These are phyloP conservation scores for Mungos mungo DNA, from an alignment of 2,113 vertebrate species.

Conservation along the genomic window DNA sequence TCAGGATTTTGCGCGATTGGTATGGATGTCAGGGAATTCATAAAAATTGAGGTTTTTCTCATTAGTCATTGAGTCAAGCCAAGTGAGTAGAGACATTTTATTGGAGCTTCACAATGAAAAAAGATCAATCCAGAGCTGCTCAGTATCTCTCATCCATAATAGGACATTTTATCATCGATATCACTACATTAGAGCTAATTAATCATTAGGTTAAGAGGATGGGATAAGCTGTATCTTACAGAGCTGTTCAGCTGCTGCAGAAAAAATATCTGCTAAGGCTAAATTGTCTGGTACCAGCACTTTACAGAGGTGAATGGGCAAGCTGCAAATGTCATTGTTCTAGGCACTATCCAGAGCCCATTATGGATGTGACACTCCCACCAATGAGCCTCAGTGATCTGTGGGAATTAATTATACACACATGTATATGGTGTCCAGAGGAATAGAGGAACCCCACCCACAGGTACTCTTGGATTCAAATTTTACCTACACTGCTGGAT, in stretches of 20 bases:
- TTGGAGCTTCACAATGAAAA: constrained; percentile 38
- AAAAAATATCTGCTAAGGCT: background rate
- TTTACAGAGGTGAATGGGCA: background rate
- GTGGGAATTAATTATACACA: background rate
- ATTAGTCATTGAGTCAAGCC: constrained; percentile 4
- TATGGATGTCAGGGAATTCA: constrained; percentile 44
- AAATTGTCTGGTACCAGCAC: background rate
- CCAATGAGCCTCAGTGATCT: background rate
- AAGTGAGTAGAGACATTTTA: constrained; percentile 26
- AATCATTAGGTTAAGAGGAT: constrained; percentile 18
- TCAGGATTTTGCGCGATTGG: background rate
- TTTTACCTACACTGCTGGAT: background rate
- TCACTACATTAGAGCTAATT: constrained; percentile 12
- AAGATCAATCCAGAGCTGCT: background rate
- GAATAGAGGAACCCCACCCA: background rate
- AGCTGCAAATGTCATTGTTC: background rate
- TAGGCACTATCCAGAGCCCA: background rate
- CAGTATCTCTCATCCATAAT: constrained; percentile 34
- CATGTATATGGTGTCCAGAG: background rate
- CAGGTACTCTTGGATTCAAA: background rate
- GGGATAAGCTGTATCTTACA: background rate
- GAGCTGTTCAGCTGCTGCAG: background rate
- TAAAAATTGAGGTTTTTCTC: constrained; percentile 39
- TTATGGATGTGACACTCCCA: background rate
- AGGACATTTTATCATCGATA: constrained; percentile 20